Evolutionary conservation across 30 jellyfish, hydroid and myxozoan genomes (phyloP), one percentile per base, ranked within the genome.

Genomic region (Pseudorhiza aurosa): DNA sequence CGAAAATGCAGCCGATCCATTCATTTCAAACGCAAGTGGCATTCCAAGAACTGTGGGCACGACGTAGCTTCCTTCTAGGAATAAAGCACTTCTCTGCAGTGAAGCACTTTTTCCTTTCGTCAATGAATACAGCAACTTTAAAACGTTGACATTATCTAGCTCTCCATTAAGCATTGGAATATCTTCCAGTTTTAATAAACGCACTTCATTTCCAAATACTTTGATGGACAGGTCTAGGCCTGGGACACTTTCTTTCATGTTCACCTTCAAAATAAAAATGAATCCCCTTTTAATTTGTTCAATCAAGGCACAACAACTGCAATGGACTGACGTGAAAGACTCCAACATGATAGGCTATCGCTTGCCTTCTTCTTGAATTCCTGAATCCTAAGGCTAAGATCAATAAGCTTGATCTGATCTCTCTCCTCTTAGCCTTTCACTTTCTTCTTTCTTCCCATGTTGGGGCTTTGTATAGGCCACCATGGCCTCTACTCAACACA

Each of bases 21-120:
- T 93, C 72, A 87, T 44, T 24, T 75, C 96, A 28, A 93, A 80
- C 18, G 83, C 88, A 9, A 93, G 82, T 0, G 99, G 97, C 56
- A 93, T 40, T 9, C 99, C 99, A 55, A 82, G 63, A 9, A 86
- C 72, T 0, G 99, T 86, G 5, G 99, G 99, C 39, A 93, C 91
- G 58, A 77, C 49, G 53, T 79, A 92, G 29, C 75, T 63, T 15
- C 87, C 95, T 82, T 93, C 99, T 46, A 93, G 56, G 43, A 86
- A 73, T 4, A 93, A 31, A 53, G 82, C 58, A 58, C 82, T 93
- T 59, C 83, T 68, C 50, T 87, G 90, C 11, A 86, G 58, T 32
- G 97, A 57, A 19, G 31, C 50, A 26, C 85, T 69, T 27, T 57
- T 73, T 24, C 99, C 99, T 73, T 93, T 86, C 7, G 96, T 85